These are phyloP conservation scores for Empis stercorea DNA, from an alignment of 2,888 invertebrate species.

Conservation along the genomic window DNA sequence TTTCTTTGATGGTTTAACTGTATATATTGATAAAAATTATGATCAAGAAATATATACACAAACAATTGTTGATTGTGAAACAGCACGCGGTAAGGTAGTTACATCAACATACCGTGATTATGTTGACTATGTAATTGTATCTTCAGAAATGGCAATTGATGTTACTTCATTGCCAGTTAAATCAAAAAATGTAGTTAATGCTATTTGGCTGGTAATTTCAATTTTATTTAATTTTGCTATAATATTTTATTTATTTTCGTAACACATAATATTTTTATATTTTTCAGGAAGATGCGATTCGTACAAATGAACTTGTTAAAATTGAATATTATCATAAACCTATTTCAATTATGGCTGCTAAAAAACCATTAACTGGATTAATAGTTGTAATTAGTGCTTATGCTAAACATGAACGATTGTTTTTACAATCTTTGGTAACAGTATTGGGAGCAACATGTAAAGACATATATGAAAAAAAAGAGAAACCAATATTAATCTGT, in stretches of 20 bases:
- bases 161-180: slow-evolving; percentile 20
- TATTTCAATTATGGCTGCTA: slow-evolving; percentile 38
- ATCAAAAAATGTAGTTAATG: slow-evolving; percentile 28
- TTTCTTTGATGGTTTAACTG: slow-evolving; percentile 25
- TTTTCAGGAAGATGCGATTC: slow-evolving; percentile 34
- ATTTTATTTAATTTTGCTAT: too few species aligned
- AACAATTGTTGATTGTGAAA: slow-evolving; percentile 39
- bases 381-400: slow-evolving; percentile 73
- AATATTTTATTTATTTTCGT: too few species aligned
- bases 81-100: slow-evolving; percentile 43
- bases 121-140: slow-evolving; percentile 54
- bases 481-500: slow-evolving; percentile 72
- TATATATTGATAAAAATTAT: slow-evolving; percentile 35
- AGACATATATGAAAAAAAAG: slow-evolving; percentile 54
- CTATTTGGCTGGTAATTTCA: slow-evolving; percentile 31
- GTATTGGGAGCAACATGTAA: slow-evolving; percentile 58
- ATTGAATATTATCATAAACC: slow-evolving; percentile 62
- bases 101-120: slow-evolving; percentile 38
- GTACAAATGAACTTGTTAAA: slow-evolving; percentile 43
- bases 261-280: background rate
- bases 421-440: slow-evolving; percentile 54
- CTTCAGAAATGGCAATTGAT: slow-evolving; percentile 32
- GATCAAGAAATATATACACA: slow-evolving; percentile 35
- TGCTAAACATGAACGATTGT: slow-evolving; percentile 56
- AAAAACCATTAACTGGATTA: slow-evolving; percentile 48